A percentile compares a stretch with the other conserved stretches of the same genome.
Evolutionary conservation across 1,140 invertebrate genomes (phyloP).

Genomic region (Helicoverpa zea): DNA sequence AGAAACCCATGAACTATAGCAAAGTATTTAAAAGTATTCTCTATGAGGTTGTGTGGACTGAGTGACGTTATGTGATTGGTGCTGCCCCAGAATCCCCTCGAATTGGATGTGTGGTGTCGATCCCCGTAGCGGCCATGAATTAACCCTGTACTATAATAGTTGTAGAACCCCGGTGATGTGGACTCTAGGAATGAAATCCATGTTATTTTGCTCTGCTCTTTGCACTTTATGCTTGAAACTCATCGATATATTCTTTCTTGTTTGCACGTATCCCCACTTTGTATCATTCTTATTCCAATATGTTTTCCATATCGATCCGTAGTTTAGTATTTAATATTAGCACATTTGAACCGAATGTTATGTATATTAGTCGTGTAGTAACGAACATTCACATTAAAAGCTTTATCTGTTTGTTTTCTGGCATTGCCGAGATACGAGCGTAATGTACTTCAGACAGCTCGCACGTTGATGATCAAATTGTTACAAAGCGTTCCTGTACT

Average conservation of each 20-base stretch:
- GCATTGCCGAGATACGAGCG: constrained; percentile 82
- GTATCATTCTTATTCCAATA: constrained; percentile 53
- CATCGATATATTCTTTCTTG: constrained; percentile 54
- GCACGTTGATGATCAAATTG: constrained; percentile 63
- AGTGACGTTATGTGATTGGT: constrained; percentile 85
- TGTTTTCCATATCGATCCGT: constrained; percentile 53
- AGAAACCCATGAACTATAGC: not conserved
- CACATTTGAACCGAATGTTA: constrained; percentile 46
- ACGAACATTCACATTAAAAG: constrained; percentile 71
- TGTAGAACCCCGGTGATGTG: constrained; percentile 72
- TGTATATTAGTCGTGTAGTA: constrained; percentile 54
- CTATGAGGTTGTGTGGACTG: constrained; percentile 79
- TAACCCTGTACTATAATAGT: constrained; percentile 65
- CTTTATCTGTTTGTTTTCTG: constrained; percentile 88
- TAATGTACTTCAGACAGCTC: constrained; percentile 67
- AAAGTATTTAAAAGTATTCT: constrained; percentile 50
- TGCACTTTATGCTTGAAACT: constrained; percentile 66
- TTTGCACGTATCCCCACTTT: constrained; percentile 69
- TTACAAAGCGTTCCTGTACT: constrained; percentile 69
- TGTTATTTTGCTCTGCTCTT: constrained; percentile 72
- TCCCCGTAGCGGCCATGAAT: constrained; percentile 67
- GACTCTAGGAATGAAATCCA: constrained; percentile 64
- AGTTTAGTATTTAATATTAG: constrained; percentile 53
- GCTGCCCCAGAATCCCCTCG: constrained; percentile 82
- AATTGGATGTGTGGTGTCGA: constrained; percentile 79